Evolutionary conservation across 1,140 invertebrate species (phyloP).

Genomic region (Onthophagus taurus): DNA sequence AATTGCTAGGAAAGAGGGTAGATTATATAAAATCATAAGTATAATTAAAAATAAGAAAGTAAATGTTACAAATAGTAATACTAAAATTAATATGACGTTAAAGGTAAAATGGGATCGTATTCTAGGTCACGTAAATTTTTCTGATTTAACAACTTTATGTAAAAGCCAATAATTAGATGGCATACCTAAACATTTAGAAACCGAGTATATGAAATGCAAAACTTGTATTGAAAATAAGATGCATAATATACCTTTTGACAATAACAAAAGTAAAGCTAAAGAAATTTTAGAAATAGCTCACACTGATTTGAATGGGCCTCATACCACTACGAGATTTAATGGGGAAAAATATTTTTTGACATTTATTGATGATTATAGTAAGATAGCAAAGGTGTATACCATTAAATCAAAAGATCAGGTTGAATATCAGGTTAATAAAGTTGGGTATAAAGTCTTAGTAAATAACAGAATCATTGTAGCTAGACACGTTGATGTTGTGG

Average conservation of each 20-base stretch:
- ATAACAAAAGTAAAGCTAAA: conserved; percentile 19
- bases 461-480: no score
- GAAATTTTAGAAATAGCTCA: conserved; percentile 31
- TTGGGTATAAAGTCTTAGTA: no score
- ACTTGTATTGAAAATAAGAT: conserved; percentile 21
- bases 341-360: conserved; percentile 6
- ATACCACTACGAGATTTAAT: conserved; percentile 20
- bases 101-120: conserved; percentile 33
- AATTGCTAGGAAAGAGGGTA: conserved; percentile 14
- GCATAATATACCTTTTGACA: conserved; percentile 36
- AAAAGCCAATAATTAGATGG: conserved; percentile 24
- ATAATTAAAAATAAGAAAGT: conserved; percentile 9
- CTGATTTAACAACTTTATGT: conserved; percentile 29
- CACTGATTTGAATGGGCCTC: conserved; percentile 35
- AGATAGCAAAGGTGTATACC: conserved; percentile 12
- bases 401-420: conserved; percentile 33
- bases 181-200: conserved; percentile 20
- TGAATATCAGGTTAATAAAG: no score
- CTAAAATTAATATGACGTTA: conserved; percentile 9
- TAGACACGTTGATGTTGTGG: no score
- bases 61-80: conserved; percentile 7
- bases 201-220: conserved; percentile 21
- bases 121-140: conserved; percentile 33
- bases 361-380: conserved; percentile 12
- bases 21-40: conserved; percentile 18